Evolutionary conservation across 2,113 vertebrate species (phyloP), one percentile per base, ranked within the genome.

Genomic region (Oncorhynchus keta): DNA sequence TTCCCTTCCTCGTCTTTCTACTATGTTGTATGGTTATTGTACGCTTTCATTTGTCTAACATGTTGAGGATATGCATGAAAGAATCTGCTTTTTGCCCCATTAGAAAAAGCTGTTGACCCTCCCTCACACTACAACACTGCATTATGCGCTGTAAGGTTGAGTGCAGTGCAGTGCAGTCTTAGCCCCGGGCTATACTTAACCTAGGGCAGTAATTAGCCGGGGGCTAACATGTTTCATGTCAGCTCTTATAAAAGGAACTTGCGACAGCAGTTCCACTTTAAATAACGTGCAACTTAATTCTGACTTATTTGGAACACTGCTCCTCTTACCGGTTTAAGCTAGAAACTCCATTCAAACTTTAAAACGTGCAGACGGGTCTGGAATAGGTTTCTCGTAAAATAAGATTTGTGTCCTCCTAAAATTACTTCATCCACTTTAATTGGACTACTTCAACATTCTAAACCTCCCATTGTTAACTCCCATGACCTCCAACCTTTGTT

Each of bases 31-130:
- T 75, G 75, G 76, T 82, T 72, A 45, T 45, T 11, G 39, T 45
- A 75, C 30, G 77, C 67, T 73, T 65, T 79, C 16, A 5, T 73
- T 61, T 28, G 32, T 22, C 76, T 22, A 61, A 69, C 66, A 68
- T 35, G 30, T 30, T 30, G 30, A 32, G 67, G 30, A 35, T 62
- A 24, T 3, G n/a, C n/a, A 62, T 62, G 18, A 62, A 14, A 4
- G 13, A 22, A n/a, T 24, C 24, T 24, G 24, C 24, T 24, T 24
- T 24, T 24, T 24, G 18, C 2, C n/a, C 59, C 8, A 62, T 22
- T 62, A 22, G 59, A 62, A 22, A 9, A n/a, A 62, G 18, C 20
- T 62, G 59, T 62, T 62, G 20, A 7, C 59, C 24, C 59, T 45
- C n/a, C 59, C n/a, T 9, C 6, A 62, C 59, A 3, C 59, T 22